A percentile compares a stretch with the other conserved stretches of the same genome.
These are phyloP conservation scores for Cinclus mexicanus DNA, from an alignment of 2,113 vertebrate genomes.

Conservation along the genomic window DNA sequence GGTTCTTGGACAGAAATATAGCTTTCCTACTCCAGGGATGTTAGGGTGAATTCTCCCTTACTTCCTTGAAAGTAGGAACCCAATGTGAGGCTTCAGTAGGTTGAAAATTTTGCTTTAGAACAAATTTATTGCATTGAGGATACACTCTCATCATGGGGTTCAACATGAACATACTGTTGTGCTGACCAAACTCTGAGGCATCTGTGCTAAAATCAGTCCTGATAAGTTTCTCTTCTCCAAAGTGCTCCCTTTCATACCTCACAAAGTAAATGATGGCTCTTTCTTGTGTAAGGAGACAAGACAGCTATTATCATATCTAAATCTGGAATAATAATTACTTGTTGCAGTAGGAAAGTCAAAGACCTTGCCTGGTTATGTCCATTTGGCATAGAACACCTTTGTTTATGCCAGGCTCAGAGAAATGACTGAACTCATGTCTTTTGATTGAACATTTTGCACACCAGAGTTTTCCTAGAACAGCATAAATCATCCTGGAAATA, in stretches of 20 bases:
- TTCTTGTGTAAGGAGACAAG: conserved; percentile 6
- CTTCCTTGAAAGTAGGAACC: background rate
- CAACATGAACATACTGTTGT: background rate
- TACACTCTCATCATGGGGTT: background rate
- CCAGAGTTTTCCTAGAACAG: background rate
- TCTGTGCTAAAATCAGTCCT: background rate
- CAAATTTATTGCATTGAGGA: background rate
- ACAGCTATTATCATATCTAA: conserved; percentile 22
- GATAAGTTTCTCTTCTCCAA: background rate
- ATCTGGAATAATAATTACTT: conserved; percentile 17
- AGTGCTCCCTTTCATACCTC: background rate
- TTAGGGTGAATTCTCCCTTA: background rate
- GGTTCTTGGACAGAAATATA: background rate
- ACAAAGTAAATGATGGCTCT: background rate
- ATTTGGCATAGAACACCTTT: conserved; percentile 28
- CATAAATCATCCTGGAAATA: conserved; percentile 1
- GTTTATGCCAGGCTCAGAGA: conserved; percentile 63
- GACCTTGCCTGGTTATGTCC: background rate
- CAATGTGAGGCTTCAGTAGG: background rate
- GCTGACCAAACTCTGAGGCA: background rate
- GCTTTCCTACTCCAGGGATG: background rate
- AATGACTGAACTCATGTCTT: conserved; percentile 28
- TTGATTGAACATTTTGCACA: conserved; percentile 7
- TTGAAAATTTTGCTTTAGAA: background rate
- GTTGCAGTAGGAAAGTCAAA: conserved; percentile 50